These are phyloP conservation scores for Halesus radiatus DNA, from an alignment of 1,140 invertebrate genomes.

Conservation along the genomic window DNA sequence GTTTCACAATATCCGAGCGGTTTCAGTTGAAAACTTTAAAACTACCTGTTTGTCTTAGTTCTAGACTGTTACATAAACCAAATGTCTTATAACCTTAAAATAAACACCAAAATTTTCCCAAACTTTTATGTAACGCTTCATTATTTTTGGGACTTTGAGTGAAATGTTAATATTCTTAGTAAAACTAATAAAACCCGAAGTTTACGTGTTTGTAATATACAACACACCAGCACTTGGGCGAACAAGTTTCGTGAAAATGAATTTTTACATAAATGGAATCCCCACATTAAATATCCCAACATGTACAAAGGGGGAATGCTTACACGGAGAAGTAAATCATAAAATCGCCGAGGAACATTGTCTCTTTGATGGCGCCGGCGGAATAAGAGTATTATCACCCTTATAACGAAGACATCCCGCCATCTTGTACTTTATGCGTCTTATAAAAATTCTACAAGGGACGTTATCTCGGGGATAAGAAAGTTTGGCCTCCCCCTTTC, in stretches of 20 bases:
- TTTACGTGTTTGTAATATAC: no score
- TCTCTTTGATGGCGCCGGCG: constrained; percentile 25
- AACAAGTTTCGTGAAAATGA: background rate
- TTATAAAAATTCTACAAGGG: constrained; percentile 56
- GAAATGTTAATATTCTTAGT: no score
- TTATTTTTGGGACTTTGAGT: no score
- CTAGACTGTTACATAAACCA: no score
- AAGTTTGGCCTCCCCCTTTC: background rate
- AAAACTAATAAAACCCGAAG: no score
- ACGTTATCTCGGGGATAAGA: constrained; percentile 40
- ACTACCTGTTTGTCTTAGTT: no score
- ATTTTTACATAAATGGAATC: constrained; percentile 10
- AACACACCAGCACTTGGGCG: no score
- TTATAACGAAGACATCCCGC: constrained; percentile 41
- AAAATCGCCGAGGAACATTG: constrained; percentile 24
- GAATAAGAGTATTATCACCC: constrained; percentile 46
- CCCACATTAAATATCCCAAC: background rate
- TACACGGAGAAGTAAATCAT: constrained; percentile 2
- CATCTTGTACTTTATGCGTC: constrained; percentile 49
- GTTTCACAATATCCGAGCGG: no score
- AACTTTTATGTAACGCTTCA: no score
- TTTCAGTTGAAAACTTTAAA: no score
- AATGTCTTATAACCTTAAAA: no score
- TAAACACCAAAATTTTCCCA: no score
- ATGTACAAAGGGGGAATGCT: background rate